phyloP scores from a whole-genome alignment of 2,888 invertebrate species.

The Emmelina monodactyla region DNA sequence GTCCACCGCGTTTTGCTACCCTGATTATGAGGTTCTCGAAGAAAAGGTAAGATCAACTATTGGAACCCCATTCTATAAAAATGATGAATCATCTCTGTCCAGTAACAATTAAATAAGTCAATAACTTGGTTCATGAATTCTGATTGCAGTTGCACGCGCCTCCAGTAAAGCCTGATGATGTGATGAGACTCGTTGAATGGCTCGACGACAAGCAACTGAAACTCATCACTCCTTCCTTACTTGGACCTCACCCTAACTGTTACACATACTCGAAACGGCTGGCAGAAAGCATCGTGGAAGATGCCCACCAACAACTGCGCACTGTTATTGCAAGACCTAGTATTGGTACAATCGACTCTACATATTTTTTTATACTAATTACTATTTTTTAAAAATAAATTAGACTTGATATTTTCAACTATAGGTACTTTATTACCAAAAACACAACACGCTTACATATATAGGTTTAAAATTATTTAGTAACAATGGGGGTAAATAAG shows the following conservation, averaged over 20 bases:
- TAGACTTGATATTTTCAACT: too few relatives aligned
- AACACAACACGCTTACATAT: too few relatives aligned
- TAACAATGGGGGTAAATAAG: too few relatives aligned
- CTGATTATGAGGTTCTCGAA: constrained; percentile 71
- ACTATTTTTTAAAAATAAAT: too few relatives aligned
- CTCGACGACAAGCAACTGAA: constrained; percentile 72
- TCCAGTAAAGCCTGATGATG: constrained; percentile 72
- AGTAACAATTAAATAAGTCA: too few relatives aligned
- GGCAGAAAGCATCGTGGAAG: constrained; percentile 83
- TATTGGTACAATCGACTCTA: constrained; percentile 72
- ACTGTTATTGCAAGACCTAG: constrained; percentile 89
- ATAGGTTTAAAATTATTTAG: too few relatives aligned
- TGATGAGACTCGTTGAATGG: constrained; percentile 76
- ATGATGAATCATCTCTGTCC: too few relatives aligned
- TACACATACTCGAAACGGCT: constrained; percentile 95
- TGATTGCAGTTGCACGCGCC: constrained; percentile 71
- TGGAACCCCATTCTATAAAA: too few relatives aligned
- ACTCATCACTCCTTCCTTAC: constrained; percentile 70
- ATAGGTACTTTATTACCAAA: too few relatives aligned
- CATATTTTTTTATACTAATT: too few relatives aligned
- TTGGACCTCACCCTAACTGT: constrained; percentile 87
- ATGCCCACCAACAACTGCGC: constrained; percentile 77
- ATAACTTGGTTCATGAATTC: too few relatives aligned
- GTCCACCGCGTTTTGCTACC: constrained; percentile 96
- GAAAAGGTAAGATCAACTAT: constrained; percentile 50